Conservation (phyloP, 2,113 vertebrate species). For the Peromyscus californicus region DNA sequence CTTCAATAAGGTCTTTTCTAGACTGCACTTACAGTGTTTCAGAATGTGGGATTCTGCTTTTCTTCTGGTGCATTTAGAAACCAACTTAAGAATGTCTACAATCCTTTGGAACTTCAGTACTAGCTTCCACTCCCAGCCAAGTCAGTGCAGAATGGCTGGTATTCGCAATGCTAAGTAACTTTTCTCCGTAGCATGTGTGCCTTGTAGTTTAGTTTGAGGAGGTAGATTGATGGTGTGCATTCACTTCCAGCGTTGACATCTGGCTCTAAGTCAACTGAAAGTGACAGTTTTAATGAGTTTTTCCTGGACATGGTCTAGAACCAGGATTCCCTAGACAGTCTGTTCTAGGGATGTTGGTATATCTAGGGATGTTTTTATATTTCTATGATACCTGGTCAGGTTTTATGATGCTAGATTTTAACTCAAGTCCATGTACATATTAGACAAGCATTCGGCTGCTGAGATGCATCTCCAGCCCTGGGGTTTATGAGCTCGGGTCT, state of each 20-base stretch:
- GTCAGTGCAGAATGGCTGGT: background rate
- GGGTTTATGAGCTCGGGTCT: background rate
- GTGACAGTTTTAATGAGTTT: background rate
- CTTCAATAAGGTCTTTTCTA: conserved; percentile 51
- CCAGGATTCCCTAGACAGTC: background rate
- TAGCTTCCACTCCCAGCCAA: background rate
- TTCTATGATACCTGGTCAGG: conserved; percentile 40
- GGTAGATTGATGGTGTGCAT: background rate
- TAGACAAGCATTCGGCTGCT: background rate
- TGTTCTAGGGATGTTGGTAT: background rate
- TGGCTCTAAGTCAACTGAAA: conserved; percentile 32
- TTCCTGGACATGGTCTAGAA: background rate
- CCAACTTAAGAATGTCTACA: background rate
- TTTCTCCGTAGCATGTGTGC: background rate
- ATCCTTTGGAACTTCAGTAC: background rate
- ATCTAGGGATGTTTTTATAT: background rate
- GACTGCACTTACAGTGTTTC: conserved; percentile 30
- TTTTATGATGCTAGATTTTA: background rate
- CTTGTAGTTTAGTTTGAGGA: conserved; percentile 22
- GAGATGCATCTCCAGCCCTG: background rate
- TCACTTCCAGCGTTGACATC: background rate
- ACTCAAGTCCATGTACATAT: background rate
- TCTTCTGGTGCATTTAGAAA: conserved; percentile 42
- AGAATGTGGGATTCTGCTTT: conserved; percentile 51
- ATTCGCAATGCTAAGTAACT: background rate